Evolutionary conservation across 2,888 invertebrate genomes (phyloP).

Genomic region (Nomada hirtipes): DNA sequence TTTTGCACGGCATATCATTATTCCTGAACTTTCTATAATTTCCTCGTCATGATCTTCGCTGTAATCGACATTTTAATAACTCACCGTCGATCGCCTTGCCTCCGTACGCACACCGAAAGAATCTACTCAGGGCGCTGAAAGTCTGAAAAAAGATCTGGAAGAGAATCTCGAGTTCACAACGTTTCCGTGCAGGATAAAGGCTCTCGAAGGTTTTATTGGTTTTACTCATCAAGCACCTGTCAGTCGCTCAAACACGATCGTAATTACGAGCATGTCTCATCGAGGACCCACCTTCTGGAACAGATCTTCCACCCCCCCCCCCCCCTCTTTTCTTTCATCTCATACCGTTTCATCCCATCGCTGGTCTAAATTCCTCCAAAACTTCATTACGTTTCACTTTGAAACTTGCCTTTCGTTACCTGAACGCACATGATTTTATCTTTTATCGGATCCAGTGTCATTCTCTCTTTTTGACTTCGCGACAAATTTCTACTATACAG

Average conservation of each 20-base stretch:
- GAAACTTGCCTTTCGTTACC: constrained; percentile 56
- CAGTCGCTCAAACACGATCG: constrained; percentile 58
- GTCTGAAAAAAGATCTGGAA: not conserved
- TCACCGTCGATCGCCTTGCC: not conserved
- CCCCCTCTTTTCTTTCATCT: not conserved
- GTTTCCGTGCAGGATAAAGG: not conserved
- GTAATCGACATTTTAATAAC: constrained; percentile 38
- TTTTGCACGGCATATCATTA: too few species aligned
- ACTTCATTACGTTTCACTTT: constrained; percentile 58
- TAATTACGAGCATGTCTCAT: constrained; percentile 63
- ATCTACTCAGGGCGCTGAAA: not conserved
- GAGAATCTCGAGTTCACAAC: not conserved
- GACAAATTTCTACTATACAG: too few species aligned
- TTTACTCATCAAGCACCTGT: constrained; percentile 60
- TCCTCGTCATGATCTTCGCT: not conserved
- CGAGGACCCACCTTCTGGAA: constrained; percentile 50
- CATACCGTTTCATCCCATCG: constrained; percentile 5
- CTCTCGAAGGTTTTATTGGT: constrained; percentile 61
- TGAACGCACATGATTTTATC: not conserved
- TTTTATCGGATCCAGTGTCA: too few species aligned
- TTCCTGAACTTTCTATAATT: not conserved
- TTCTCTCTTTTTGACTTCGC: too few species aligned
- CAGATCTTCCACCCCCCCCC: constrained; percentile 33
- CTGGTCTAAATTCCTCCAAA: constrained; percentile 49
- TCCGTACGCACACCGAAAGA: not conserved